Conservation (phyloP, 2,888 invertebrate species). For the Prenolepis imparis region DNA sequence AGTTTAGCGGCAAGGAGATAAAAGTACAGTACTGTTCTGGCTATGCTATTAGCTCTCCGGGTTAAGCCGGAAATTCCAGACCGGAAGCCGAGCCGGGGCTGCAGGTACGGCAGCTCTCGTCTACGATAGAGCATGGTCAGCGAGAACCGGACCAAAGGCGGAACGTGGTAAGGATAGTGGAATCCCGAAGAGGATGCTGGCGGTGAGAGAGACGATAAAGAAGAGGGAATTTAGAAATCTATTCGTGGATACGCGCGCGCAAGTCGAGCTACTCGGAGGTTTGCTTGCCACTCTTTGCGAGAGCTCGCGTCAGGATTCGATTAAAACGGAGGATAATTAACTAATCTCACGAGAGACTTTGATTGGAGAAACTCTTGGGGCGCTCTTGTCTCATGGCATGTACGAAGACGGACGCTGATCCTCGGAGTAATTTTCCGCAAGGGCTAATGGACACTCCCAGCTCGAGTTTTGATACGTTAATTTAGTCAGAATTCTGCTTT, state of each 20-base stretch:
- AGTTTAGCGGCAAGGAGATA: constrained; percentile 44
- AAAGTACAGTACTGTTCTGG: constrained; percentile 62
- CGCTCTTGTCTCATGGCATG: neutral
- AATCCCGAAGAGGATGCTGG: constrained; percentile 9
- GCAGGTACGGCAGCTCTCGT: constrained; percentile 52
- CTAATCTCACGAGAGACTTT: constrained; percentile 19
- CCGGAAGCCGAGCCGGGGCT: constrained; percentile 74
- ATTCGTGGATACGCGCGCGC: constrained; percentile 68
- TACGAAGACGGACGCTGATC: neutral
- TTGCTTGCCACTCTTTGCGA: constrained; percentile 73
- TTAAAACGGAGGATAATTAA: constrained; percentile 54
- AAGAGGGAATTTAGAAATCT: constrained; percentile 75
- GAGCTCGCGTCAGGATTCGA: constrained; percentile 58
- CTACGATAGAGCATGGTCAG: constrained; percentile 47
- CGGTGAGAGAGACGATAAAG: constrained; percentile 14
- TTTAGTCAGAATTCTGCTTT: constrained; percentile 10
- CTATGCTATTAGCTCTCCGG: constrained; percentile 82
- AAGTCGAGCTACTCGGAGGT: constrained; percentile 64
- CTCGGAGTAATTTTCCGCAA: constrained; percentile 22
- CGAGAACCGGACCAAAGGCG: constrained; percentile 36
- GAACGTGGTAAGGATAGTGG: constrained; percentile 58
- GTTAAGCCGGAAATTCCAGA: constrained; percentile 81
- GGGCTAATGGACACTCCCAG: neutral
- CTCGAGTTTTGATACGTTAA: neutral
- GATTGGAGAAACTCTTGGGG: constrained; percentile 11